These are phyloP conservation scores for Dreissena polymorpha DNA, from an alignment of 1,140 invertebrate species.

Conservation along the genomic window DNA sequence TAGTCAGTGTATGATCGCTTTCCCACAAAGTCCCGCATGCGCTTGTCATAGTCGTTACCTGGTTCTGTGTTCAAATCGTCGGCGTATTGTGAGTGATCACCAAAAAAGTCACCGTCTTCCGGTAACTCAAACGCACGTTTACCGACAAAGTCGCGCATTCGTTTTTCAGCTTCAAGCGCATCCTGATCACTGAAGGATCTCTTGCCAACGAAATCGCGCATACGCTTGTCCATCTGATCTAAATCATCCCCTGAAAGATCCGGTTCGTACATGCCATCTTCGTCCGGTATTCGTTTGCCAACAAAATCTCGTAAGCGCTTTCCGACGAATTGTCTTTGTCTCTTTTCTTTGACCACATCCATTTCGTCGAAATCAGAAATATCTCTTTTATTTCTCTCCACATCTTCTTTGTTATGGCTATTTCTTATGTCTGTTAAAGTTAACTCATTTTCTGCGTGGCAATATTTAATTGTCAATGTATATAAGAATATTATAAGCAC, in stretches of 20 bases:
- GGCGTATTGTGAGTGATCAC: slow-evolving; percentile 9
- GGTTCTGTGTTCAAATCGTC: background rate
- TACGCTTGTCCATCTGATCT: slow-evolving; percentile 22
- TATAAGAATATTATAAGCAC: background rate
- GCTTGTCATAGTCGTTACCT: slow-evolving; percentile 23
- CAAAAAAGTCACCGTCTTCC: slow-evolving; percentile 8
- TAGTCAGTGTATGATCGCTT: slow-evolving; percentile 20
- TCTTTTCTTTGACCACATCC: slow-evolving; percentile 38
- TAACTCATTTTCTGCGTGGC: slow-evolving; percentile 2
- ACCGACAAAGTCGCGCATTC: slow-evolving; percentile 39
- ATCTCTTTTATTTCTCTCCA: slow-evolving; percentile 40
- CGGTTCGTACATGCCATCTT: slow-evolving; percentile 5
- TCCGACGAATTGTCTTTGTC: slow-evolving; percentile 40
- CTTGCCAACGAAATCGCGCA: slow-evolving; percentile 39
- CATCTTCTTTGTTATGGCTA: slow-evolving; percentile 14
- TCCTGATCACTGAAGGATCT: background rate
- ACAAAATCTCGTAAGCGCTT: slow-evolving; percentile 35
- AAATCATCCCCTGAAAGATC: slow-evolving; percentile 10
- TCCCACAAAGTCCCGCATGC: slow-evolving; percentile 42
- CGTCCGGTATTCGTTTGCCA: slow-evolving; percentile 8
- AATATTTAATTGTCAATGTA: background rate
- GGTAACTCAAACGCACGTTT: slow-evolving; percentile 22
- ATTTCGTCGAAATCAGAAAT: slow-evolving; percentile 41
- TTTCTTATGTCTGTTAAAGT: background rate
- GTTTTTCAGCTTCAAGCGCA: slow-evolving; percentile 22